Percentiles rank a stretch among this genome's conserved stretches.
Evolutionary conservation across 2,888 invertebrate genomes (phyloP).

Genomic region (Holacanthella duospinosa): DNA sequence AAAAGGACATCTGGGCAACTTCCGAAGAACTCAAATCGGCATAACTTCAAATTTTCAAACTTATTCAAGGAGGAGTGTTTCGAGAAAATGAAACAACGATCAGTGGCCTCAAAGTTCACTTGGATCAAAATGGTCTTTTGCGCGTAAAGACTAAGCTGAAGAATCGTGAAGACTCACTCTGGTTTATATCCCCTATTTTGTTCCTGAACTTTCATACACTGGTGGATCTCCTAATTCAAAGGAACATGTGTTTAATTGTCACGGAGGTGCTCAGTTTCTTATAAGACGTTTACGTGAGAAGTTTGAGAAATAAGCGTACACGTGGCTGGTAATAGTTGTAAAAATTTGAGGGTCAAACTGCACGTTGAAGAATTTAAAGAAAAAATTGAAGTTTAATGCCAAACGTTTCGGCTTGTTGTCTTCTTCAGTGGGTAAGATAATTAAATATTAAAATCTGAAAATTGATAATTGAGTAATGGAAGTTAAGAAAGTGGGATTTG

Average conservation of each 20-base stretch:
- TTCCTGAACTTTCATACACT: neutral
- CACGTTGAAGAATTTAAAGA: too few species aligned
- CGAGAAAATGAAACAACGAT: neutral
- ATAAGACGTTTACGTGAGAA: constrained; percentile 5
- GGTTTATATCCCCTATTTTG: constrained; percentile 7
- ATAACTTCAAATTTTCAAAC: neutral
- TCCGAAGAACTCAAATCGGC: neutral
- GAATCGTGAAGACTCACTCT: neutral
- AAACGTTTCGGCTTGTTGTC: too few species aligned
- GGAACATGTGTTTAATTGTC: constrained; percentile 8
- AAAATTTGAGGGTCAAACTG: too few species aligned
- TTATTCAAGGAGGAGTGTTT: neutral
- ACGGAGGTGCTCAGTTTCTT: constrained; percentile 16
- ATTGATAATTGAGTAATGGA: too few species aligned
- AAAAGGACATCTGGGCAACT: neutral
- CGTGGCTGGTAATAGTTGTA: too few species aligned
- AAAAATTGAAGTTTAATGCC: too few species aligned
- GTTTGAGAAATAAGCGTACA: too few species aligned
- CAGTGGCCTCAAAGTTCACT: neutral
- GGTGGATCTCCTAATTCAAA: constrained; percentile 4
- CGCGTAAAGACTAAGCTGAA: constrained; percentile 5
- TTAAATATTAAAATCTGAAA: too few species aligned
- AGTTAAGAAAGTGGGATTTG: too few species aligned
- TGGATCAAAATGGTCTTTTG: neutral
- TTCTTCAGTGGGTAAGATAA: too few species aligned